These are phyloP conservation scores for Meda fulgida DNA, from an alignment of 2,797 vertebrate genomes.

Conservation along the genomic window DNA sequence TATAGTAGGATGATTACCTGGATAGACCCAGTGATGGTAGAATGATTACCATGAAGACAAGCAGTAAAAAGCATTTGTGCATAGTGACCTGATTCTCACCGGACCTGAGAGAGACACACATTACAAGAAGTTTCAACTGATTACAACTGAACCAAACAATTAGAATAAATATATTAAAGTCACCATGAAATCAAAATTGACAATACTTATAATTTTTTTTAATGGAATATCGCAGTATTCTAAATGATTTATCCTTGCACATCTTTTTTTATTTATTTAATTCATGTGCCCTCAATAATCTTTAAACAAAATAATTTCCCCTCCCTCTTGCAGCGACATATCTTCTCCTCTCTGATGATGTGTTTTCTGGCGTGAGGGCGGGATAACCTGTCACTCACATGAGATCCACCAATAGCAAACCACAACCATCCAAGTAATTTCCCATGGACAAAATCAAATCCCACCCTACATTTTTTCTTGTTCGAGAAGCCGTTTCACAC, in stretches of 20 bases:
- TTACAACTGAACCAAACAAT: background rate
- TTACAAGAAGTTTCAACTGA: background rate
- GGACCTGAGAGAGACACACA: slow-evolving; percentile 77
- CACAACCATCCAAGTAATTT: background rate
- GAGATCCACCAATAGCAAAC: background rate
- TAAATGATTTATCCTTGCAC: background rate
- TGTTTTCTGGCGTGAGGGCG: background rate
- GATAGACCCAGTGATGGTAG: slow-evolving; percentile 93
- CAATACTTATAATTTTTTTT: background rate
- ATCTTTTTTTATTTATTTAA: too few species aligned
- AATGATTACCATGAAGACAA: slow-evolving; percentile 97
- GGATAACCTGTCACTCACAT: background rate
- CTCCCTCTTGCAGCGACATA: background rate
- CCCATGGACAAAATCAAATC: background rate
- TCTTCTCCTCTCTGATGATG: background rate
- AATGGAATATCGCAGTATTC: background rate
- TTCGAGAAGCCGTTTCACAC: background rate
- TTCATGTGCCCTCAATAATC: too few species aligned
- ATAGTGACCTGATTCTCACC: slow-evolving; percentile 92
- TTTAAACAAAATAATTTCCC: too few species aligned
- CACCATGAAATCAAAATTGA: background rate
- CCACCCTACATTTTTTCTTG: background rate
- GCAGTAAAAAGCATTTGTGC: slow-evolving; percentile 94
- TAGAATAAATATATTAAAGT: background rate
- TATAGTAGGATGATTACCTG: slow-evolving; percentile 79